Evolutionary conservation across 2,797 vertebrate species (phyloP).

Genomic region (Arctocebus calabarensis): DNA sequence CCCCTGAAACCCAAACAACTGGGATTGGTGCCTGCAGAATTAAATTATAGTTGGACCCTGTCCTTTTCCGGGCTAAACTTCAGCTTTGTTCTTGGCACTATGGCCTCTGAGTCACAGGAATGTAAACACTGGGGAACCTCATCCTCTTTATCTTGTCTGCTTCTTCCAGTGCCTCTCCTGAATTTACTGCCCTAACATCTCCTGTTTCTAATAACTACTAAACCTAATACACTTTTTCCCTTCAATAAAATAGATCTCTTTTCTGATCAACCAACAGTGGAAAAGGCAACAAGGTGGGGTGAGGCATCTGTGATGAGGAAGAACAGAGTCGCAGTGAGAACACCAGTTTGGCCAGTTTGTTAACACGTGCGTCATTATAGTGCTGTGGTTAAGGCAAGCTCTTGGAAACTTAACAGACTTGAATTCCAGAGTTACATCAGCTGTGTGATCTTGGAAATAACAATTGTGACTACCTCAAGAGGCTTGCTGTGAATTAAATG

Average conservation of each 20-base stretch:
- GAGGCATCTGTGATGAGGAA: neutral
- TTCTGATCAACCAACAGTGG: neutral
- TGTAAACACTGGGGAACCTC: neutral
- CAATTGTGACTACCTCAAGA: neutral
- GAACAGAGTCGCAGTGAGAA: neutral
- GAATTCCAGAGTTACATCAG: neutral
- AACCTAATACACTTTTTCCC: neutral
- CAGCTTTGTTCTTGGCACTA: conserved; percentile 12
- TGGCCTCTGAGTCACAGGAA: neutral
- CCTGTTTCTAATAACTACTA: neutral
- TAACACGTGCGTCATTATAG: neutral
- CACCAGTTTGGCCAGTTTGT: neutral
- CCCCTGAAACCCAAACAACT: neutral
- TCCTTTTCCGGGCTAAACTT: neutral
- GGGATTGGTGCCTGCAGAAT: neutral
- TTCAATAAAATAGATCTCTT: conserved; percentile 10
- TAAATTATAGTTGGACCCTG: neutral
- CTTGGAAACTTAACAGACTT: neutral
- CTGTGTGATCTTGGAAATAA: neutral
- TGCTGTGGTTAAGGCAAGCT: neutral
- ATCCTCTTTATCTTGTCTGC: conserved; percentile 1
- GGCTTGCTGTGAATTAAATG: neutral
- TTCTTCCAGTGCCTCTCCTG: neutral
- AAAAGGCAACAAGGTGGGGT: neutral
- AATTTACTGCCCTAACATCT: neutral